Conservation (phyloP, 53 echinoderm and acorn worm species). For the Stichopus horrens region DNA sequence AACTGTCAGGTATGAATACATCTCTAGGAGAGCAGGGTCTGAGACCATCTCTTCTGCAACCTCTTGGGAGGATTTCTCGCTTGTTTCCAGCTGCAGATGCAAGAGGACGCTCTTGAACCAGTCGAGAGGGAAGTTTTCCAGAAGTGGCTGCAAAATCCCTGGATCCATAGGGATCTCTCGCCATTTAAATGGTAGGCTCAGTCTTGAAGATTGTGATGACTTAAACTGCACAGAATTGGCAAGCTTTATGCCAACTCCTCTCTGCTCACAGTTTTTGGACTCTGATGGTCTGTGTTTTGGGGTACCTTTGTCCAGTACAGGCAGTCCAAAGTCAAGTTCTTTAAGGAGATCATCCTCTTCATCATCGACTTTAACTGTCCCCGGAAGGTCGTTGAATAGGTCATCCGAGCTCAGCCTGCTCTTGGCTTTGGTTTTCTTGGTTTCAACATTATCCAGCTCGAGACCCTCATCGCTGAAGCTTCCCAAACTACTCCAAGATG, state of each 20-base stretch:
- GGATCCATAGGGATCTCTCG: slow-evolving; percentile 85
- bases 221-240: slow-evolving; percentile 79
- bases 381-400: slow-evolving; percentile 28
- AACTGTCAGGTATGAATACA: slow-evolving; percentile 84
- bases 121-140: slow-evolving; percentile 72
- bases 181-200: slow-evolving; percentile 96
- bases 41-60: slow-evolving; percentile 63
- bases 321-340: slow-evolving; percentile 82
- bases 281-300: slow-evolving; percentile 48
- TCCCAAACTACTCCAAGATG: slow-evolving; percentile 80
- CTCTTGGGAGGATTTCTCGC: slow-evolving; percentile 54
- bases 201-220: slow-evolving; percentile 85
- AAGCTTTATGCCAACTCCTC: slow-evolving; percentile 57
- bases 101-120: slow-evolving; percentile 85
- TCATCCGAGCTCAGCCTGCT: neutral
- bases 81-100: slow-evolving; percentile 57
- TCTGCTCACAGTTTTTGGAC: neutral
- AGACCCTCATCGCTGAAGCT: slow-evolving; percentile 78
- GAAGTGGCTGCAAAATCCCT: slow-evolving; percentile 52
- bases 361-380: slow-evolving; percentile 43
- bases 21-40: slow-evolving; percentile 81
- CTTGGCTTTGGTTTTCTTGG: slow-evolving; percentile 44
- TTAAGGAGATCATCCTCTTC: slow-evolving; percentile 81
- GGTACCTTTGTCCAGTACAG: slow-evolving; percentile 62
- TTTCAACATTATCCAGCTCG: slow-evolving; percentile 63